Percentiles rank a stretch among this genome's conserved stretches.
Evolutionary conservation across 1,140 invertebrate species (phyloP).

Genomic region (Pristionchus pacificus): DNA sequence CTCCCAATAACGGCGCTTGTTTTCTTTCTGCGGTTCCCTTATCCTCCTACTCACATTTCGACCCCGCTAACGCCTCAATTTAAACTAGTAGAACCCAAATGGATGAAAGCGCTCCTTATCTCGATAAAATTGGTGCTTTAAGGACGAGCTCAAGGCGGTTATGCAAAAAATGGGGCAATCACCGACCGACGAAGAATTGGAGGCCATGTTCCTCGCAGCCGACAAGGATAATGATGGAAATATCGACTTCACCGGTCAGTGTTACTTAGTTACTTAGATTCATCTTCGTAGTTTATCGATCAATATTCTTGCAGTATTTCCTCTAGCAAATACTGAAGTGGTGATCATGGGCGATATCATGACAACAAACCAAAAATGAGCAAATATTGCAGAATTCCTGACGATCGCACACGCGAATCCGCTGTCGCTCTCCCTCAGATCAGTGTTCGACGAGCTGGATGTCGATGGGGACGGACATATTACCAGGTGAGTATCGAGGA

Average conservation of each 20-base stretch:
- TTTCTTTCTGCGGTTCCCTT: too few relatives aligned
- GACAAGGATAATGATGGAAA: constrained; percentile 39
- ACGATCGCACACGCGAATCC: constrained; percentile 55
- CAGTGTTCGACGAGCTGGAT: constrained; percentile 56
- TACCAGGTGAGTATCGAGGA: constrained; percentile 38
- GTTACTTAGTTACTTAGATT: neutral
- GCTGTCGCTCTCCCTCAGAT: constrained; percentile 51
- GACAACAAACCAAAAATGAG: neutral
- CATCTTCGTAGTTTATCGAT: too few relatives aligned
- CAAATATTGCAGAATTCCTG: constrained; percentile 47
- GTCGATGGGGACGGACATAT: constrained; percentile 56
- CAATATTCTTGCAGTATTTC: too few relatives aligned
- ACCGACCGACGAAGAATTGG: constrained; percentile 55
- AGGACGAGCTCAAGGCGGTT: constrained; percentile 50
- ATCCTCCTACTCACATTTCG: too few relatives aligned
- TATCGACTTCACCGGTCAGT: constrained; percentile 38
- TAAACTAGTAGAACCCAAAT: too few relatives aligned
- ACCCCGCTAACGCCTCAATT: too few relatives aligned
- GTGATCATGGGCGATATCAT: too few relatives aligned
- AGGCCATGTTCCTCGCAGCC: constrained; percentile 42
- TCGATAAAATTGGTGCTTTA: neutral
- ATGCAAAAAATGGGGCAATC: constrained; percentile 58
- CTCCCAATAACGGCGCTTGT: too few relatives aligned
- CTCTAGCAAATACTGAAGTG: too few relatives aligned
- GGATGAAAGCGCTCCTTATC: too few relatives aligned